These are phyloP conservation scores for Dermatophagoides farinae DNA, from an alignment of 1,140 invertebrate genomes.

Conservation along the genomic window DNA sequence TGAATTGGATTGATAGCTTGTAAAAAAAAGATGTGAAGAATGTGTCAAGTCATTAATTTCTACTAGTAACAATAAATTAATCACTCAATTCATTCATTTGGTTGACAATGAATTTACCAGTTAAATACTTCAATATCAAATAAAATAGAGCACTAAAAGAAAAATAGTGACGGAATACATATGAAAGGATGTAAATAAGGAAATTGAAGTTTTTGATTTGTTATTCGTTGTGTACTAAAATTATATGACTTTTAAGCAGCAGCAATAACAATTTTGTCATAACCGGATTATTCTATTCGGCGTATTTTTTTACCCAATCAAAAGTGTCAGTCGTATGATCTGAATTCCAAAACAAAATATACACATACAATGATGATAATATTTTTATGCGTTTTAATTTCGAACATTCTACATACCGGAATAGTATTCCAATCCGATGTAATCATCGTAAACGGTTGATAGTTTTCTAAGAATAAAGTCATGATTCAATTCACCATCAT, in stretches of 20 bases:
- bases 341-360: background rate
- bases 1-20: too few relatives aligned
- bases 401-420: constrained; percentile 3
- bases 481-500: constrained; percentile 13
- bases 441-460: constrained; percentile 2
- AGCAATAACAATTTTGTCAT: too few relatives aligned
- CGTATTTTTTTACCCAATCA: constrained; percentile 6
- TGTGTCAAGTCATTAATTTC: too few relatives aligned
- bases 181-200: background rate
- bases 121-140: too few relatives aligned
- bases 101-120: too few relatives aligned
- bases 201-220: background rate
- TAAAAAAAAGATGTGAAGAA: too few relatives aligned
- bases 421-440: constrained; percentile 10
- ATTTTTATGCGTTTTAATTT: background rate
- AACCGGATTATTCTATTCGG: background rate
- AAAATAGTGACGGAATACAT: too few relatives aligned
- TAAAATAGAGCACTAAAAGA: too few relatives aligned
- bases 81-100: too few relatives aligned
- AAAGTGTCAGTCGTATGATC: constrained; percentile 4
- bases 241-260: too few relatives aligned
- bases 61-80: too few relatives aligned
- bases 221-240: too few relatives aligned
- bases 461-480: constrained; percentile 10
- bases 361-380: background rate